Percentiles rank a stretch among this genome's conserved stretches.
These are phyloP conservation scores for Oryzias sinensis DNA, from an alignment of 2,797 vertebrate genomes.

Conservation along the genomic window DNA sequence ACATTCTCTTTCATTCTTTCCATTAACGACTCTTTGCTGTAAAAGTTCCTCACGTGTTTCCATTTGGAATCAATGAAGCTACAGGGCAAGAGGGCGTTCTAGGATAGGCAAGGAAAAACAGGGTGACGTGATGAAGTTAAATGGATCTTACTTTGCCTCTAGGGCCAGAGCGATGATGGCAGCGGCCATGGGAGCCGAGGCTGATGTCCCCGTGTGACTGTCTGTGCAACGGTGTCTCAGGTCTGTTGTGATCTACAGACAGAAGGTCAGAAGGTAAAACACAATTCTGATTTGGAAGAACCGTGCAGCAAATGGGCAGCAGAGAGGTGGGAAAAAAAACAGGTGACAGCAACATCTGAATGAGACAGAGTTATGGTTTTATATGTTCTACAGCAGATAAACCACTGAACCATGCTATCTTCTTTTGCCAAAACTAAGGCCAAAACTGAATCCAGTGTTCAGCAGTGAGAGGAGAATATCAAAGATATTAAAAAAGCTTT, in stretches of 20 bases:
- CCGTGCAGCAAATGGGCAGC: background rate
- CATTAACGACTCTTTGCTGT: background rate
- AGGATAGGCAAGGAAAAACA: conserved; percentile 36
- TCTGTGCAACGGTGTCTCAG: conserved; percentile 97
- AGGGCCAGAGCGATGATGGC: conserved; percentile 96
- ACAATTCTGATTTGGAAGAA: background rate
- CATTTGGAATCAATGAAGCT: conserved; percentile 21
- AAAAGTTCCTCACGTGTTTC: conserved; percentile 33
- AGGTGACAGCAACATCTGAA: conserved; percentile 5
- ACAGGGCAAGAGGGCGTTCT: conserved; percentile 38
- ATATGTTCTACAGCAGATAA: conserved; percentile 16
- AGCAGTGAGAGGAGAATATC: conserved; percentile 19
- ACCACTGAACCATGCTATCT: background rate
- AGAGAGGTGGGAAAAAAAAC: background rate
- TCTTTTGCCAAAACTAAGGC: conserved; percentile 14
- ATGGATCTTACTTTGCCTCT: conserved; percentile 95
- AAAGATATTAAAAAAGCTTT: conserved; percentile 31
- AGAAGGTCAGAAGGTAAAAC: conserved; percentile 9
- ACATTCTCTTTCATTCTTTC: background rate
- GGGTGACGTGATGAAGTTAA: conserved; percentile 58
- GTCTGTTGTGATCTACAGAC: conserved; percentile 92
- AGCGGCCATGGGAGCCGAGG: conserved; percentile 97
- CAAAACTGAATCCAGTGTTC: conserved; percentile 10
- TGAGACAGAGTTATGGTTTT: conserved; percentile 19
- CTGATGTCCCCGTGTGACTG: conserved; percentile 97